Evolutionary conservation across 1,140 invertebrate species (phyloP).

Genomic region (Tigriopus japonicus): DNA sequence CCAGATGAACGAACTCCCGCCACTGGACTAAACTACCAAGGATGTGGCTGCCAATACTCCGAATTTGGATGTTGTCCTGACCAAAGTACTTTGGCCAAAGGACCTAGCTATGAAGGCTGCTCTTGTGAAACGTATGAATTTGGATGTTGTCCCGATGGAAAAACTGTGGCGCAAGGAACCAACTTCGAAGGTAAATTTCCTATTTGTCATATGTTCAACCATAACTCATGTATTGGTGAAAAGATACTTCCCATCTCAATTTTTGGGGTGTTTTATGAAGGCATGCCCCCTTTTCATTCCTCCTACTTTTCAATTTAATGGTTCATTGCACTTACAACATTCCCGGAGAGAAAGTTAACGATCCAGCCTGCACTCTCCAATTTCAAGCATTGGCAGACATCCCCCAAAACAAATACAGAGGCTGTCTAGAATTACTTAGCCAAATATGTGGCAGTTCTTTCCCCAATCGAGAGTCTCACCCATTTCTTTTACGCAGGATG

Average conservation of each 20-base stretch:
- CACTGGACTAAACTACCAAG: not conserved
- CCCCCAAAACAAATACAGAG: too few species aligned
- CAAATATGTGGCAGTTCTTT: too few species aligned
- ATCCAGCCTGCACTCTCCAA: too few species aligned
- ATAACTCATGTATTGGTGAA: too few species aligned
- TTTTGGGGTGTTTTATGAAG: not conserved
- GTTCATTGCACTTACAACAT: too few species aligned
- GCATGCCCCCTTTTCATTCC: constrained; percentile 13
- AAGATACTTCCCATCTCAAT: too few species aligned
- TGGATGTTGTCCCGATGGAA: constrained; percentile 31
- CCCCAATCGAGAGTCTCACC: too few species aligned
- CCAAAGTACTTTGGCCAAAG: constrained; percentile 15
- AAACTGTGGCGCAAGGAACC: constrained; percentile 18
- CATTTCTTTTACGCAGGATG: too few species aligned
- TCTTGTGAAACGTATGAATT: constrained; percentile 32
- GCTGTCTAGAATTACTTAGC: too few species aligned
- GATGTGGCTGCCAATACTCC: not conserved
- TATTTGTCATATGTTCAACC: too few species aligned
- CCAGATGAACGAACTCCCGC: constrained; percentile 39
- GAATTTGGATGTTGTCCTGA: constrained; percentile 16
- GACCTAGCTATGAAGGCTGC: constrained; percentile 21
- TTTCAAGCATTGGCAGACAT: too few species aligned
- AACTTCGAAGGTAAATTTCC: not conserved
- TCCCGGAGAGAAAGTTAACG: too few species aligned
- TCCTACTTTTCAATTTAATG: constrained; percentile 24